A percentile compares a stretch with the other conserved stretches of the same genome.
Evolutionary conservation across 2,797 vertebrate genomes (phyloP).

Genomic region (Macroramphosus scolopax): DNA sequence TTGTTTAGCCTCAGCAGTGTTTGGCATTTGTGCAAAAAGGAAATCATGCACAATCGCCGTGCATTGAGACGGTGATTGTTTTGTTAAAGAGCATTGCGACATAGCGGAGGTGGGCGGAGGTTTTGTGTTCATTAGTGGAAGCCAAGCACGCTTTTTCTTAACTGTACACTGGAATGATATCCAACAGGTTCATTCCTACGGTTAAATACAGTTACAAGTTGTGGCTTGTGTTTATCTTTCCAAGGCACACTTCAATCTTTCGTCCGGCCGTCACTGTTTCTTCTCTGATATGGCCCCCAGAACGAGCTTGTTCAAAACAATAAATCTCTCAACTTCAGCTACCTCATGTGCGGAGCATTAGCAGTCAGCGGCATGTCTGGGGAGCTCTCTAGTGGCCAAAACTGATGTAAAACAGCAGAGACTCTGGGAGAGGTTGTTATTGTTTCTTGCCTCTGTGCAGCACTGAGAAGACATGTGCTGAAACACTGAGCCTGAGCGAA

Average conservation of each 20-base stretch:
- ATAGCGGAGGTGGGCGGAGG: slow-evolving; percentile 24
- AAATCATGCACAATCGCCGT: slow-evolving; percentile 14
- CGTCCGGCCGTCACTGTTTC: slow-evolving; percentile 15
- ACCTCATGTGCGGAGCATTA: slow-evolving; percentile 14
- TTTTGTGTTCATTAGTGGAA: slow-evolving; percentile 14
- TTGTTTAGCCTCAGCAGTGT: slow-evolving; percentile 14
- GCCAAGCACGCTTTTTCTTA: slow-evolving; percentile 4
- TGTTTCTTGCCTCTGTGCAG: slow-evolving; percentile 13
- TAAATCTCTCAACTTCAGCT: slow-evolving; percentile 13
- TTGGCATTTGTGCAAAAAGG: slow-evolving; percentile 19
- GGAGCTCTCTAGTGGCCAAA: slow-evolving; percentile 67
- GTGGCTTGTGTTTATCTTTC: slow-evolving; percentile 6
- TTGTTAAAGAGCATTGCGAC: slow-evolving; percentile 33
- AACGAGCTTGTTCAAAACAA: slow-evolving; percentile 17
- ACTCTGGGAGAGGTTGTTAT: slow-evolving; percentile 7
- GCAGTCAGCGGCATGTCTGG: slow-evolving; percentile 12
- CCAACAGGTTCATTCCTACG: slow-evolving; percentile 30
- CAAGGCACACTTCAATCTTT: no score
- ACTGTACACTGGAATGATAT: slow-evolving; percentile 28
- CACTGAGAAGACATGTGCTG: not conserved
- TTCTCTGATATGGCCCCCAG: slow-evolving; percentile 26
- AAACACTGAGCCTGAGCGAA: slow-evolving; percentile 3
- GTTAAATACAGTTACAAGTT: slow-evolving; percentile 4
- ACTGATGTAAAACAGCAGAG: slow-evolving; percentile 13
- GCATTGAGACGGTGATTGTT: slow-evolving; percentile 29